Evolutionary conservation across 2,113 vertebrate species (phyloP).

Genomic region (Ardeotis arabs): DNA sequence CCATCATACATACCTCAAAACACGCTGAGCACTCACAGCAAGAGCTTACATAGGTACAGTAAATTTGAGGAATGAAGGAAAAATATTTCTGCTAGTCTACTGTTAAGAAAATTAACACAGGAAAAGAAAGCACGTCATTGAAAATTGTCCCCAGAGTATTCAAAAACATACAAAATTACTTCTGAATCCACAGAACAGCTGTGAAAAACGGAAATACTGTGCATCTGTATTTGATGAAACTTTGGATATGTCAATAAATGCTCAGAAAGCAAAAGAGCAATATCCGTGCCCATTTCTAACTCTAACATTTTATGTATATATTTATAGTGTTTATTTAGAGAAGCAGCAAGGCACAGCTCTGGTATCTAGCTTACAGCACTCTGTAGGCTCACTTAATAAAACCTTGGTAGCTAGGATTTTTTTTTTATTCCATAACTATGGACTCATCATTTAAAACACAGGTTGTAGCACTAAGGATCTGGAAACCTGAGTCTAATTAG

Average conservation of each 20-base stretch:
- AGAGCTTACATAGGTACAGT: fast-evolving
- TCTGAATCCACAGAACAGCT: neutral
- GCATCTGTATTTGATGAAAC: neutral
- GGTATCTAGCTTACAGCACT: neutral
- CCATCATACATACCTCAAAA: fast-evolving
- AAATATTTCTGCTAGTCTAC: neutral
- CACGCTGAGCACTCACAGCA: fast-evolving
- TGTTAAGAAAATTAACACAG: neutral
- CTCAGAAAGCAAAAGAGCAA: neutral
- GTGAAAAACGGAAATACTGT: neutral
- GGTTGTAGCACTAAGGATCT: neutral
- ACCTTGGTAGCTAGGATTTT: neutral
- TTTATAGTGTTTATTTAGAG: neutral
- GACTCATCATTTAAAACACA: neutral
- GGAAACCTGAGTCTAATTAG: neutral
- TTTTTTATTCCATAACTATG: neutral
- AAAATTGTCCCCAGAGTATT: neutral
- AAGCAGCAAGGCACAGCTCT: neutral
- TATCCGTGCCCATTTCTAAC: neutral
- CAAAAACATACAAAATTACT: neutral
- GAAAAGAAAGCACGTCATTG: neutral
- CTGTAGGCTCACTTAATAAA: neutral
- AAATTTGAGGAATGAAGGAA: neutral
- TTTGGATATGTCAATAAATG: neutral
- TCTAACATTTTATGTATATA: neutral